Evolutionary conservation across 2,888 invertebrate species (phyloP).

Genomic region (Phorcus lineatus): DNA sequence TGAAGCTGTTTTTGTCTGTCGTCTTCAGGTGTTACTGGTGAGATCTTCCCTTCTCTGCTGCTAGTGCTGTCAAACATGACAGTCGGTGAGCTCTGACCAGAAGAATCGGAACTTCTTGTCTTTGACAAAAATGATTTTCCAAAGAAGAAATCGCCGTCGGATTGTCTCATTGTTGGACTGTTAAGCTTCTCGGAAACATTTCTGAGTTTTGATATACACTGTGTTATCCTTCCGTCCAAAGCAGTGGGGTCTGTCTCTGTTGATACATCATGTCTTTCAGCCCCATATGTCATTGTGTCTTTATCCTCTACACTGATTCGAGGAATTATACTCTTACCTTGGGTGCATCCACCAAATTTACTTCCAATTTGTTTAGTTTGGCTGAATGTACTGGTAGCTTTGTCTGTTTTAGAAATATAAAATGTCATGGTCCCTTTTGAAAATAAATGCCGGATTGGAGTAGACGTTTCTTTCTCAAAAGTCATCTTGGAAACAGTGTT

Average conservation of each 20-base stretch:
- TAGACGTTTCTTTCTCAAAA: slow-evolving; percentile 67
- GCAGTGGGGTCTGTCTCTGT: slow-evolving; percentile 57
- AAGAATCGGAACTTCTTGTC: slow-evolving; percentile 20
- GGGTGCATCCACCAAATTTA: slow-evolving; percentile 33
- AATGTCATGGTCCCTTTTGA: slow-evolving; percentile 65
- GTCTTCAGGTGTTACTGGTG: neutral
- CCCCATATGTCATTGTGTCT: slow-evolving; percentile 46
- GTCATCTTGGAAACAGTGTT: slow-evolving; percentile 63
- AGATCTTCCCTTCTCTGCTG: neutral
- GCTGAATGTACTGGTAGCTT: slow-evolving; percentile 59
- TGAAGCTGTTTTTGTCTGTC: slow-evolving; percentile 52
- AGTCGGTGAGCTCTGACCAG: slow-evolving; percentile 12
- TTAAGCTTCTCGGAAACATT: slow-evolving; percentile 70
- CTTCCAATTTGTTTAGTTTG: slow-evolving; percentile 40
- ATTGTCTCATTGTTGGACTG: slow-evolving; percentile 56
- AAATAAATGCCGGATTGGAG: slow-evolving; percentile 57
- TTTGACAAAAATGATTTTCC: slow-evolving; percentile 26
- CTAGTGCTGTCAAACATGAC: neutral
- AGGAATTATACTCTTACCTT: neutral
- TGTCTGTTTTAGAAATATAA: slow-evolving; percentile 61
- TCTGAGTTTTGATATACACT: slow-evolving; percentile 71
- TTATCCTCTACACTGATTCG: slow-evolving; percentile 39
- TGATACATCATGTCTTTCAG: slow-evolving; percentile 49
- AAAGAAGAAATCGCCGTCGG: slow-evolving; percentile 27
- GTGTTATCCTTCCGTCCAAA: slow-evolving; percentile 68